These are phyloP conservation scores for Hirtodrosophila histrioides DNA, from an alignment of 2,888 invertebrate species.

Conservation along the genomic window DNA sequence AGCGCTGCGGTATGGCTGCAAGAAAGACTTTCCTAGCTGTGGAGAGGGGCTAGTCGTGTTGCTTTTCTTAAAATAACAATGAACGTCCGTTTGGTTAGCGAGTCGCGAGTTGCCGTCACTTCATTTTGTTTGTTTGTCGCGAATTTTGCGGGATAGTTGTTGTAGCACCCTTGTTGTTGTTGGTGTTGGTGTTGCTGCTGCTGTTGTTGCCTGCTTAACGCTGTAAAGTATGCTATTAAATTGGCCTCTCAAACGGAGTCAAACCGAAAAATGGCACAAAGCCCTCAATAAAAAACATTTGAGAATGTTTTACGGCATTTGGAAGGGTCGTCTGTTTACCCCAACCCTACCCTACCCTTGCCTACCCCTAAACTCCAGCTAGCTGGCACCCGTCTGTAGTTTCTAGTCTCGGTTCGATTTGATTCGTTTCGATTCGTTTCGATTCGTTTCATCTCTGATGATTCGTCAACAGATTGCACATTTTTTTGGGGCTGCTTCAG, in stretches of 20 bases:
- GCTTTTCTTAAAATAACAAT: slow-evolving; percentile 76
- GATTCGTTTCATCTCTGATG: slow-evolving; percentile 51
- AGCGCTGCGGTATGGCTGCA: too few relatives aligned
- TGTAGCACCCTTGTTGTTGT: slow-evolving; percentile 28
- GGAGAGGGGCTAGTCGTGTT: slow-evolving; percentile 55
- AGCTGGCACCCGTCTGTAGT: slow-evolving; percentile 16
- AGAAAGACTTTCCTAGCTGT: slow-evolving; percentile 15
- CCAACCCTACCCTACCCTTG: neutral
- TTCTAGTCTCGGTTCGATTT: slow-evolving; percentile 19
- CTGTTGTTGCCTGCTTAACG: slow-evolving; percentile 71
- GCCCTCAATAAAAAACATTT: slow-evolving; percentile 59
- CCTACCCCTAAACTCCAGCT: neutral
- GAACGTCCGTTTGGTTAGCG: slow-evolving; percentile 72
- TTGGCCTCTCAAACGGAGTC: slow-evolving; percentile 78
- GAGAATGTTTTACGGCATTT: slow-evolving; percentile 57
- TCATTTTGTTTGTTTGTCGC: slow-evolving; percentile 76
- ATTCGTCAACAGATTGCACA: slow-evolving; percentile 67
- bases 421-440: slow-evolving; percentile 30
- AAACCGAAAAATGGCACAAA: slow-evolving; percentile 51
- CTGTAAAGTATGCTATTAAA: slow-evolving; percentile 81
- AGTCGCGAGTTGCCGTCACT: slow-evolving; percentile 62
- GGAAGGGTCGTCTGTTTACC: slow-evolving; percentile 27
- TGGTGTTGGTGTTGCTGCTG: slow-evolving; percentile 9
- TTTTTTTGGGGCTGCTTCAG: slow-evolving; percentile 13
- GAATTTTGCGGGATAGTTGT: slow-evolving; percentile 44